A percentile compares a stretch with the other conserved stretches of the same genome.
Conservation (phyloP, 2,888 invertebrate genomes). For the Graphium colonna region DNA sequence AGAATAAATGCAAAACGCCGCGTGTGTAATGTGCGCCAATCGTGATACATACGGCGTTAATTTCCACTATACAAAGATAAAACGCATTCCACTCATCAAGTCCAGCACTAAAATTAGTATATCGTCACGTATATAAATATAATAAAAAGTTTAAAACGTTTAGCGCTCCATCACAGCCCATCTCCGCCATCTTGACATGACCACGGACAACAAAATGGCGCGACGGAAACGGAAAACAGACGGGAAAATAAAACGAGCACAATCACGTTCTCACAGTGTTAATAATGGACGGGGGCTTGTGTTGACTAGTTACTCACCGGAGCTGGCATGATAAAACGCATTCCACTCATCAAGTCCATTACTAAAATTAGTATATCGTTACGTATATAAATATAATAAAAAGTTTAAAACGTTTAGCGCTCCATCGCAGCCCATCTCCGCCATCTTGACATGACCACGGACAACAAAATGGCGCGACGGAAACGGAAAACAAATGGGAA, state of each 20-base stretch:
- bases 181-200: not conserved
- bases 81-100: conserved; percentile 17
- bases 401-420: not conserved
- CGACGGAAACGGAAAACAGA: conserved; percentile 7
- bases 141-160: not conserved
- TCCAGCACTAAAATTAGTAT: conserved; percentile 11
- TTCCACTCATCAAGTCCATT: conserved; percentile 14
- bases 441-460: not conserved
- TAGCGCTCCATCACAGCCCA: not conserved
- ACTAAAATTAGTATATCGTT: conserved; percentile 10
- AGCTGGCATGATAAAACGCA: conserved; percentile 79
- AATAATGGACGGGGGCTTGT: conserved; percentile 1
- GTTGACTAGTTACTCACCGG: conserved; percentile 86
- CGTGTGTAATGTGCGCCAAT: not conserved
- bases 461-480: not conserved
- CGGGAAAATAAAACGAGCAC: conserved; percentile 21
- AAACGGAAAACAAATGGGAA: conserved; percentile 9
- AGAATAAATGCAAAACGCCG: conserved; percentile 4
- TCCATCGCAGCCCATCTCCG: not conserved
- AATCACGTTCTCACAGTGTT: conserved; percentile 14
- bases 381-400: not conserved
- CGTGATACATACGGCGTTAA: not conserved
- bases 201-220: not conserved
- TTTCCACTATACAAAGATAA: conserved; percentile 3
- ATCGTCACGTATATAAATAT: not conserved